A percentile compares a stretch with the other conserved stretches of the same genome.
These are phyloP conservation scores for Ormyrus thymus DNA, from an alignment of 2,888 invertebrate genomes.

Conservation along the genomic window DNA sequence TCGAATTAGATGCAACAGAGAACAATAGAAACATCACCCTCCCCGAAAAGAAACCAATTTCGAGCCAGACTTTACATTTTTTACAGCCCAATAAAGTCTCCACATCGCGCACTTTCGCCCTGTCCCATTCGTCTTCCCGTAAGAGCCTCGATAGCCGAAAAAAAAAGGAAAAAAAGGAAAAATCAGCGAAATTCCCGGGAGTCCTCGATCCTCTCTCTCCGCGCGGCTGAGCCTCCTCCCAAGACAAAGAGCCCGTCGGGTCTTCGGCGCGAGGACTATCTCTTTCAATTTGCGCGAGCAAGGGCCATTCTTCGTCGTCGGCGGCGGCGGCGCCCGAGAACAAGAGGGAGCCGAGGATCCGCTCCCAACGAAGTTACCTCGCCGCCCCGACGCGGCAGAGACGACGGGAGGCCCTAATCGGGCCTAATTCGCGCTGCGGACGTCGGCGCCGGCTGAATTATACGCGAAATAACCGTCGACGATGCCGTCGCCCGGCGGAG, in stretches of 20 bases:
- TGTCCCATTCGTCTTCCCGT: too few relatives aligned
- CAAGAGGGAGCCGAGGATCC: not conserved
- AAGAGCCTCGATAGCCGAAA: not conserved
- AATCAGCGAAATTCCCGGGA: too few relatives aligned
- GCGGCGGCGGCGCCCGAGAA: not conserved
- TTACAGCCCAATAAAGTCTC: too few relatives aligned
- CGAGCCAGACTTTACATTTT: too few relatives aligned
- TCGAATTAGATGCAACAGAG: too few relatives aligned
- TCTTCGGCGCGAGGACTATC: not conserved
- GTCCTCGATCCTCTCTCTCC: too few relatives aligned
- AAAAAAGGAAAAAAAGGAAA: not conserved
- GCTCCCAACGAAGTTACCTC: conserved; percentile 56
- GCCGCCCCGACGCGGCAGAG: conserved; percentile 40
- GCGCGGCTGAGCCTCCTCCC: too few relatives aligned
- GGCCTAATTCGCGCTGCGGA: conserved; percentile 55
- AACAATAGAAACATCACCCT: too few relatives aligned
- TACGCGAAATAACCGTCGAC: not conserved
- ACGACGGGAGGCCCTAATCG: conserved; percentile 56
- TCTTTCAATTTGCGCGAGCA: conserved; percentile 16
- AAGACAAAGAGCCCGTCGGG: too few relatives aligned
- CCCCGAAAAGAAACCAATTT: too few relatives aligned
- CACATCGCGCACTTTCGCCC: too few relatives aligned
- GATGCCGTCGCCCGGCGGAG: not conserved
- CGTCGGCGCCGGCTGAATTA: not conserved
- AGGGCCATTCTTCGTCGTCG: not conserved